Conservation (phyloP, 37 sponge, comb jelly and placozoan genomes). For the Beroe forskalii region DNA sequence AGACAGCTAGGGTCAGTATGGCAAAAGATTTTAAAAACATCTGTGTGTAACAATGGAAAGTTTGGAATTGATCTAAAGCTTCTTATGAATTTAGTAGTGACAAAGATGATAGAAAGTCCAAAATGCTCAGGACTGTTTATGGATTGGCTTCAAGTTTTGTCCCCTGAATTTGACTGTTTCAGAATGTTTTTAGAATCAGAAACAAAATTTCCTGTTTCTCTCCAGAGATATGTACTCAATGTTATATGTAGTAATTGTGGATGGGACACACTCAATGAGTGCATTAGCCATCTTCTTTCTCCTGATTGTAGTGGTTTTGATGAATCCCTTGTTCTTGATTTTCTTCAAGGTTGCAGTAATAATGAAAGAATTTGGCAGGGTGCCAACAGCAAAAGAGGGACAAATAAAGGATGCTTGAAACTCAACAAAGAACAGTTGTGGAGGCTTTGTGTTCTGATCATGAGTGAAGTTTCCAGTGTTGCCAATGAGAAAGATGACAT, state of each 20-base stretch:
- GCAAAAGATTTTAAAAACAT: slow-evolving; percentile 34
- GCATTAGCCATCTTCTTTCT: background rate
- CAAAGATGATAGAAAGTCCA: slow-evolving; percentile 30
- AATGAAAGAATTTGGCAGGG: slow-evolving; percentile 64
- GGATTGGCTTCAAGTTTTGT: slow-evolving; percentile 57
- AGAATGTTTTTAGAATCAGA: background rate
- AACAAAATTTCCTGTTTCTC: slow-evolving; percentile 4
- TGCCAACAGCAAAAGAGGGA: slow-evolving; percentile 53
- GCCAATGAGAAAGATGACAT: background rate
- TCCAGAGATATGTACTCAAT: slow-evolving; percentile 33
- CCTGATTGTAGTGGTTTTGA: background rate
- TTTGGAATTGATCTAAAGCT: slow-evolving; percentile 20
- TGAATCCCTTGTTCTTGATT: slow-evolving; percentile 18
- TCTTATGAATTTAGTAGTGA: background rate
- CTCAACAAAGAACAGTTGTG: slow-evolving; percentile 9
- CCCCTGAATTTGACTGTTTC: slow-evolving; percentile 32
- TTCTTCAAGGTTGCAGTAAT: slow-evolving; percentile 57
- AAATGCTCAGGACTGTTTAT: slow-evolving; percentile 20
- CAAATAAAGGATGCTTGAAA: slow-evolving; percentile 28
- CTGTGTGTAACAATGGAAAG: slow-evolving; percentile 23
- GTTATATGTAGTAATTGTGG: slow-evolving; percentile 61
- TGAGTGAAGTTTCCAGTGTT: background rate
- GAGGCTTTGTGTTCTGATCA: slow-evolving; percentile 5
- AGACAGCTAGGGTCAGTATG: background rate
- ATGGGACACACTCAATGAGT: slow-evolving; percentile 48